phyloP scores from a whole-genome alignment of 2,797 vertebrate species.

The Acomys russatus region DNA sequence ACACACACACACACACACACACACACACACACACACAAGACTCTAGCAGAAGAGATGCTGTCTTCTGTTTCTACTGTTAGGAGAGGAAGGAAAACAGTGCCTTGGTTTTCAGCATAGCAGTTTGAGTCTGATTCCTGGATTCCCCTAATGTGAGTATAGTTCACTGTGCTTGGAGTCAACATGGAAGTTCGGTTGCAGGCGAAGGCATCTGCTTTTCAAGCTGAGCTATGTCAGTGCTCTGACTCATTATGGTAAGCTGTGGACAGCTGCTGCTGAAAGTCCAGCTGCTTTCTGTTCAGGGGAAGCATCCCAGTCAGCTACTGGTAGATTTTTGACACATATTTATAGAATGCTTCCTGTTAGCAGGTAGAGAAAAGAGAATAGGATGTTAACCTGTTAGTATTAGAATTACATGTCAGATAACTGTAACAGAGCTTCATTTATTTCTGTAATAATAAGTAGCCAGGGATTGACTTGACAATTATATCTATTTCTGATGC shows the following conservation, averaged over 20 bases:
- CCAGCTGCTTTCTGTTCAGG: conserved; percentile 88
- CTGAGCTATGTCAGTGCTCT: conserved; percentile 79
- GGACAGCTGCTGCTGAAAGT: conserved; percentile 87
- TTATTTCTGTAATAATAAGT: conserved; percentile 89
- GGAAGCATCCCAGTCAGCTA: conserved; percentile 86
- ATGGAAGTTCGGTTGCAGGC: not conserved
- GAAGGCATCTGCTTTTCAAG: conserved; percentile 84
- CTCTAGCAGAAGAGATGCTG: not conserved
- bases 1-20: not conserved
- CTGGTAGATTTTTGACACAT: conserved; percentile 87
- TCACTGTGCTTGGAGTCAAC: conserved; percentile 60
- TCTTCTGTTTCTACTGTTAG: not conserved
- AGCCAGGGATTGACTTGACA: conserved; percentile 87
- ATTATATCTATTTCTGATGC: conserved; percentile 86
- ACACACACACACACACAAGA: not conserved
- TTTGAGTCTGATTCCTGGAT: not conserved
- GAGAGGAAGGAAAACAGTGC: not conserved
- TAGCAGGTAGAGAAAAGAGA: conserved; percentile 85
- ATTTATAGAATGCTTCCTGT: conserved; percentile 87
- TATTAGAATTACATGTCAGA: conserved; percentile 89
- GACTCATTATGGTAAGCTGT: conserved; percentile 87
- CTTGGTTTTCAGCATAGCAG: conserved; percentile 33
- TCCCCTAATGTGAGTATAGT: not conserved
- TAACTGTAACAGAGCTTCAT: conserved; percentile 88
- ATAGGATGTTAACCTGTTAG: conserved; percentile 88